Evolutionary conservation across 2,113 vertebrate species (phyloP), one percentile per base, ranked within the genome.

Genomic region (Sinosuthora webbiana): DNA sequence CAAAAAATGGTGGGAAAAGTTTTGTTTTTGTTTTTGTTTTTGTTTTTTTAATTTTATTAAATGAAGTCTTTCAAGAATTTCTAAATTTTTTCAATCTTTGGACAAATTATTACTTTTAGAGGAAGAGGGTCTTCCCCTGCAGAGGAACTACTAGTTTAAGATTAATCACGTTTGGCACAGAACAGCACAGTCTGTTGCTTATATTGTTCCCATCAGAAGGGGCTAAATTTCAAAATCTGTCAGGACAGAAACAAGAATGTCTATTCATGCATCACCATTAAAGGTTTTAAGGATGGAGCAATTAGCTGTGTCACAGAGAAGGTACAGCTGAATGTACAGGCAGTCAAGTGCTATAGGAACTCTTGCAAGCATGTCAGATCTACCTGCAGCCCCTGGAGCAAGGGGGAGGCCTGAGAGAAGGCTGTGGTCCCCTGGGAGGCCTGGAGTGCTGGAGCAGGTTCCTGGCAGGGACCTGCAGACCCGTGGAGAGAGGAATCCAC

Each of bases 101-200:
- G 21, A 60, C 10, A 95, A 71, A 16, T 30, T 41, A 42, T 62
- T 92, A 77, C 18, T 78, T 91, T 63, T 64, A 67, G 39, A 50
- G 7, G 56, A 93, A 89, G 35, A 84, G 24, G 16, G 71, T 93
- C 44, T 93, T 87, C 23, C 39, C 35, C 35, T 91, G 39, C 27
- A 71, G 37, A 87, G 24, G 35, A 93, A 25, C 44, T 50, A 27
- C 35, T 55, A 35, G 39, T 55, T 89, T 87, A 65, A 80, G 80
- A 86, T 80, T 73, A 81, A 91, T 84, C 69, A 89, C 41, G 56
- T 78, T 86, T 91, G 74, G 62, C 63, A 69, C 42, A 94, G 60
- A 81, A 70, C 33, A 90, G 7, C 44, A 78, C 33, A 65, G 25
- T 41, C 53, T 70, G 73, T 76, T 76, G 55, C 37, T 86, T 80